phyloP scores from a whole-genome alignment of 1,140 invertebrate species.

The Drosophila parabipectinata region DNA sequence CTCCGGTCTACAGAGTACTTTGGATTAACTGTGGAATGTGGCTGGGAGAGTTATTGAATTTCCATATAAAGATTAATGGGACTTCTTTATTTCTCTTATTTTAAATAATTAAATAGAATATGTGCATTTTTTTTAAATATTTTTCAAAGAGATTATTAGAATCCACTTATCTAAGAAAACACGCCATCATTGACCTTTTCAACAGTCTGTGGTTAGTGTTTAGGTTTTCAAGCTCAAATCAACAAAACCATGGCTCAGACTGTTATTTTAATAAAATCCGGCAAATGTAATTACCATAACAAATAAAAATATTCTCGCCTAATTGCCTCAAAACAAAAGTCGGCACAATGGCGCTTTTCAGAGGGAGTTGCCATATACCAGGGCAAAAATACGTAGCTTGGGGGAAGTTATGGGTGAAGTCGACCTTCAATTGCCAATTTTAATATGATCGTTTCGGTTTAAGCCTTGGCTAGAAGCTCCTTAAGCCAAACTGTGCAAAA shows the following conservation, averaged over 20 bases:
- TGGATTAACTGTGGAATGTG: constrained; percentile 4
- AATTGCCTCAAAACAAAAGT: constrained; percentile 58
- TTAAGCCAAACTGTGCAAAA: constrained; percentile 47
- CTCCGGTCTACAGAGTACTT: background rate
- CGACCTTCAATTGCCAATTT: constrained; percentile 66
- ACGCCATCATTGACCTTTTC: constrained; percentile 71
- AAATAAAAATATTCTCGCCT: constrained; percentile 65
- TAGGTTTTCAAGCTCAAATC: constrained; percentile 54
- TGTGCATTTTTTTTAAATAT: too few species aligned
- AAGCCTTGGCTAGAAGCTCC: constrained; percentile 18
- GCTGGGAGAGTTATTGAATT: constrained; percentile 1
- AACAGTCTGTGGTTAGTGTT: constrained; percentile 24
- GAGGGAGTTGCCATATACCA: constrained; percentile 9
- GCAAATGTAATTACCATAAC: constrained; percentile 71
- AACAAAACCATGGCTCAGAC: constrained; percentile 39
- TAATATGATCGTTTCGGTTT: constrained; percentile 30
- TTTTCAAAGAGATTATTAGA: constrained; percentile 30
- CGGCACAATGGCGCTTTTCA: constrained; percentile 32
- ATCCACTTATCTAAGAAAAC: constrained; percentile 26
- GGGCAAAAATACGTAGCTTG: background rate
- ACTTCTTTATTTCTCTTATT: background rate
- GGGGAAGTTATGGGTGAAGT: constrained; percentile 4
- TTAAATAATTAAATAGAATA: background rate
- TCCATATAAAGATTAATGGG: constrained; percentile 1
- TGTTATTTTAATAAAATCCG: constrained; percentile 35